Evolutionary conservation across 1,140 invertebrate species (phyloP), one percentile per base, ranked within the genome.

Genomic region (Nixonia krombeini): DNA sequence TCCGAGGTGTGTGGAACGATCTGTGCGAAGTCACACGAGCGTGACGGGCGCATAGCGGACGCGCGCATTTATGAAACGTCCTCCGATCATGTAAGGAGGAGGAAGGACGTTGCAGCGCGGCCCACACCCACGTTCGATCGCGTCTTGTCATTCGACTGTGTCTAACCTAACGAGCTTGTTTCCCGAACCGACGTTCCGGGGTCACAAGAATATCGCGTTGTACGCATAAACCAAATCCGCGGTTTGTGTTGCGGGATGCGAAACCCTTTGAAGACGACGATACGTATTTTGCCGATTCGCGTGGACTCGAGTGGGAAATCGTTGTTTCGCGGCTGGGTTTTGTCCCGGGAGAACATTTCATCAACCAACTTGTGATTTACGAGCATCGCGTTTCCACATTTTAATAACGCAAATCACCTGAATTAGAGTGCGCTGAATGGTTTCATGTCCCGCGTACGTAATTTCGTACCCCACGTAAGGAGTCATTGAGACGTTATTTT

Each of bases 71-170:
- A 69, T 75, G 67, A 76, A 71, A 73, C 57, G 62, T 74, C 52
- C 69, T 76, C 61, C 57, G 57, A 68, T 61, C 46, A 61, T 70
- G 72, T 72, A 53, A 49, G 64, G 71, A 61, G 64, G 41, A 44
- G 65, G 70, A 76, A 78, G 70, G 74, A 74, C 72, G 62, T 65
- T 61, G 65, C 72, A 70, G 61, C 29, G 47, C 59, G 26, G 52
- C 16, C 23, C 42, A 52, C 57, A 50, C 69, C 65, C 64, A 66
- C 51, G 40, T 23, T n/a, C n/a, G n/a, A 66, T 49, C 49, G 26
- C 25, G 12, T 18, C 16, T 37, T 40, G 45, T 35, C 26, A 31
- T 25, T 47, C 15, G 42, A 12, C 9, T 28, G 33, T 41, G 55
- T 64, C 47, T 59, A 55, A 72, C 66, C 57, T 69, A 69, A 58